Conservation (phyloP, 2,888 invertebrate species). For the Clostera curtula region DNA sequence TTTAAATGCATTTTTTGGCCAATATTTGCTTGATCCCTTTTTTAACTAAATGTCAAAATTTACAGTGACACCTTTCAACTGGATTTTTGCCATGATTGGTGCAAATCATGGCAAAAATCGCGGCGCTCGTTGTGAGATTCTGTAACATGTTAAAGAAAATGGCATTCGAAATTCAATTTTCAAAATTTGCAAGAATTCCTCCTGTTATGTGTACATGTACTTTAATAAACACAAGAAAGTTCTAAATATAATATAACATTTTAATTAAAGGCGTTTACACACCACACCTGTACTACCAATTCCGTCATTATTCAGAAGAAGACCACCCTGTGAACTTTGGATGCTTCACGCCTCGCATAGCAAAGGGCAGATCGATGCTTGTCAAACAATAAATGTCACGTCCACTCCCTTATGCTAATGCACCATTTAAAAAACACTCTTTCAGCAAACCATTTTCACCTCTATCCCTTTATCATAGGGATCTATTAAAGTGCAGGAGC, state of each 20-base stretch:
- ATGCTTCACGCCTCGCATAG: slow-evolving; percentile 63
- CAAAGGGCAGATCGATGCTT: slow-evolving; percentile 74
- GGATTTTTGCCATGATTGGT: no score
- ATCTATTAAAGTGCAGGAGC: slow-evolving; percentile 14
- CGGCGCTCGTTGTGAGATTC: no score
- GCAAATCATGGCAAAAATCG: no score
- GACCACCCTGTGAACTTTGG: slow-evolving; percentile 48
- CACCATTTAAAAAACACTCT: slow-evolving; percentile 14
- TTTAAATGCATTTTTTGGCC: no score
- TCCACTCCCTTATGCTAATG: slow-evolving; percentile 68
- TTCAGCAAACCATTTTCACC: slow-evolving; percentile 17
- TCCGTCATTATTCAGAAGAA: slow-evolving; percentile 27
- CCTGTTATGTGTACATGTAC: no score
- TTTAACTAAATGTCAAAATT: no score
- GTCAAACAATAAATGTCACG: slow-evolving; percentile 76
- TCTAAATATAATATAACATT: slow-evolving; percentile 6
- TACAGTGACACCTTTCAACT: no score
- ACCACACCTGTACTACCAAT: slow-evolving; percentile 24
- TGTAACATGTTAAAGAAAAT: no score
- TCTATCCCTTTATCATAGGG: slow-evolving; percentile 19
- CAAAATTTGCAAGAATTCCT: no score
- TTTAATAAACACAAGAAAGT: not conserved
- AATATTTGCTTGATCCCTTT: no score
- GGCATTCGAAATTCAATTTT: no score
- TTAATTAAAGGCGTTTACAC: slow-evolving; percentile 23